phyloP scores from a whole-genome alignment of 2,888 invertebrate genomes.

The Drosophila pegasa region DNA sequence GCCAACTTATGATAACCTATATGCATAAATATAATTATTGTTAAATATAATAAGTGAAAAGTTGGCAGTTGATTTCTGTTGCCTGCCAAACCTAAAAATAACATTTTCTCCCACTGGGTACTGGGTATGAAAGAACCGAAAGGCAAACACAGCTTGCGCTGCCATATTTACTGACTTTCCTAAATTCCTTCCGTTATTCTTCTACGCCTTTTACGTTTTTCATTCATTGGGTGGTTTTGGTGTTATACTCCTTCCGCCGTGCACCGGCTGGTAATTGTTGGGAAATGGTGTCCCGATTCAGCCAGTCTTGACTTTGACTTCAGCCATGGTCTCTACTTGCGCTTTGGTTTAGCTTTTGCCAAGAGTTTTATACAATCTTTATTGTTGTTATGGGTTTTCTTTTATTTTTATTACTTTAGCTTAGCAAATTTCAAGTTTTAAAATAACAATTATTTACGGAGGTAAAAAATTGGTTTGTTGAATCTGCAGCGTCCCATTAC shows the following conservation, averaged over 20 bases:
- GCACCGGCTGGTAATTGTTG: conserved; percentile 58
- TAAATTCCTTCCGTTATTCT: conserved; percentile 42
- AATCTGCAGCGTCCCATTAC: conserved; percentile 5
- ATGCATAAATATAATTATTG: background rate
- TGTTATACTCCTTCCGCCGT: conserved; percentile 12
- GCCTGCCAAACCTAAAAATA: background rate
- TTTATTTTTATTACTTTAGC: conserved; percentile 38
- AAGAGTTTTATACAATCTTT: conserved; percentile 43
- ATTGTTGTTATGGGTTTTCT: conserved; percentile 1
- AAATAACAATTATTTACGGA: conserved; percentile 48
- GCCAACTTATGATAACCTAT: background rate
- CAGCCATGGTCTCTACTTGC: conserved; percentile 9
- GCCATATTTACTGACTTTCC: conserved; percentile 55
- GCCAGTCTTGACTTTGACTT: conserved; percentile 48
- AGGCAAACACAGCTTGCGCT: conserved; percentile 35
- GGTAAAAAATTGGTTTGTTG: conserved; percentile 8
- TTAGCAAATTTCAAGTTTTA: conserved; percentile 32
- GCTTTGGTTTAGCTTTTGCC: conserved; percentile 37
- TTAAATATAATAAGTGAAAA: background rate
- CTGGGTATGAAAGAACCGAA: conserved; percentile 26
- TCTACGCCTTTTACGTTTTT: conserved; percentile 52
- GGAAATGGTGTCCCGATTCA: conserved; percentile 58
- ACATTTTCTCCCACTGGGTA: background rate
- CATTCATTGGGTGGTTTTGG: conserved; percentile 47
- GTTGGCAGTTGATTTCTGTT: background rate